These are phyloP conservation scores for Speoplatyrhinus poulsoni DNA, from an alignment of 2,113 vertebrate genomes.

Conservation along the genomic window DNA sequence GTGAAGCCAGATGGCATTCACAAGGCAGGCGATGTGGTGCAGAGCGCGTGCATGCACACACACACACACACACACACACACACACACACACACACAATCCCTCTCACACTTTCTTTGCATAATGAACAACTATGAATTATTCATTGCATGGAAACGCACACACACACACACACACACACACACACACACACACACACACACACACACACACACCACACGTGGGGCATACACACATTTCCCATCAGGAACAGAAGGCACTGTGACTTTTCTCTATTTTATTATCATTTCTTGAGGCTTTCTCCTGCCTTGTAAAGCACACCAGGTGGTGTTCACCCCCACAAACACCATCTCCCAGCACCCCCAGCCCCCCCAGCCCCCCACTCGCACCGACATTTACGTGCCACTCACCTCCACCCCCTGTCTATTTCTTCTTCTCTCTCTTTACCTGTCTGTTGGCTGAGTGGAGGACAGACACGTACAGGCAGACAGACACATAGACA, in stretches of 20 bases:
- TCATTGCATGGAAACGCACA: slow-evolving; percentile 54
- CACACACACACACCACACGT: slow-evolving; percentile 46
- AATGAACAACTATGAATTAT: slow-evolving; percentile 77
- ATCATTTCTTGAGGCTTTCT: slow-evolving; percentile 76
- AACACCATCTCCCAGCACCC: slow-evolving; percentile 64
- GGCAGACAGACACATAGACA: not conserved
- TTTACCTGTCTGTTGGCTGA: slow-evolving; percentile 22
- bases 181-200: slow-evolving; percentile 5
- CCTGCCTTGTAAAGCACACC: slow-evolving; percentile 75
- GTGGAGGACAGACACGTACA: not conserved
- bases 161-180: slow-evolving; percentile 8
- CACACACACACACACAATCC: slow-evolving; percentile 30
- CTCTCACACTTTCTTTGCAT: slow-evolving; percentile 70
- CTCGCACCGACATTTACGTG: slow-evolving; percentile 41
- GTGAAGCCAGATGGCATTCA: slow-evolving; percentile 84
- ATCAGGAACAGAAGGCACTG: slow-evolving; percentile 77
- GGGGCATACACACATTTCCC: slow-evolving; percentile 72
- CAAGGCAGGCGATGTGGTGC: slow-evolving; percentile 64
- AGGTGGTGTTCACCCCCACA: slow-evolving; percentile 73
- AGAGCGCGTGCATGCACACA: slow-evolving; percentile 21
- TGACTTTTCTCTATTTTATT: slow-evolving; percentile 76
- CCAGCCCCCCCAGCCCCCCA: slow-evolving; percentile 59
- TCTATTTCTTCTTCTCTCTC: slow-evolving; percentile 34
- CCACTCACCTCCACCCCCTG: slow-evolving; percentile 35
- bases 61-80: slow-evolving; percentile 58